These are phyloP conservation scores for Rhimphoctona megacephalus DNA, from an alignment of 2,888 invertebrate species.

Conservation along the genomic window DNA sequence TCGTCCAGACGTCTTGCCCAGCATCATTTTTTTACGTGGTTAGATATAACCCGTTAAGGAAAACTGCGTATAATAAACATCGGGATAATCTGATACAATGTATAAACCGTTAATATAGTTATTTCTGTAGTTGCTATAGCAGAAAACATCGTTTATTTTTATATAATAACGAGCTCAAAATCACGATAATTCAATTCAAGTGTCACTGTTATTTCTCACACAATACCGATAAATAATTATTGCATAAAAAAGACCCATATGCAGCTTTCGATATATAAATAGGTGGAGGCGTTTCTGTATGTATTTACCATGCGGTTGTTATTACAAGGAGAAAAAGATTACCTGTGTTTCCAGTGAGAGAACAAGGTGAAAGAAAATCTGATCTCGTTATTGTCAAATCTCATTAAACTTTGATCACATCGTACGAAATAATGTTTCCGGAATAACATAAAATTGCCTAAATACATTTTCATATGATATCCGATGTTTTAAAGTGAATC, in stretches of 20 bases:
- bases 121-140: no score
- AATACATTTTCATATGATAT: background rate
- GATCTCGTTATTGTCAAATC: slow-evolving; percentile 41
- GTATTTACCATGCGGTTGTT: background rate
- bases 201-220: background rate
- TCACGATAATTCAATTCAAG: background rate
- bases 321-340: slow-evolving; percentile 42
- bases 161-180: background rate
- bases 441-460: background rate
- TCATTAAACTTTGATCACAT: slow-evolving; percentile 25
- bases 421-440: background rate
- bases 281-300: background rate
- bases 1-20: no score
- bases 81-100: no score
- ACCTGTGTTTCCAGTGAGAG: background rate
- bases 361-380: slow-evolving; percentile 4
- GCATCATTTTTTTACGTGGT: no score
- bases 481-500: background rate
- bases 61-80: no score
- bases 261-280: background rate
- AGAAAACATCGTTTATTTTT: background rate
- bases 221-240: background rate
- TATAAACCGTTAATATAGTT: no score
- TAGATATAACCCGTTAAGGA: no score
- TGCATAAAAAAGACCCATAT: background rate